A percentile compares a stretch with the other conserved stretches of the same genome.
Evolutionary conservation across 2,797 vertebrate species (phyloP).

Genomic region (Loris lydekkerianus): DNA sequence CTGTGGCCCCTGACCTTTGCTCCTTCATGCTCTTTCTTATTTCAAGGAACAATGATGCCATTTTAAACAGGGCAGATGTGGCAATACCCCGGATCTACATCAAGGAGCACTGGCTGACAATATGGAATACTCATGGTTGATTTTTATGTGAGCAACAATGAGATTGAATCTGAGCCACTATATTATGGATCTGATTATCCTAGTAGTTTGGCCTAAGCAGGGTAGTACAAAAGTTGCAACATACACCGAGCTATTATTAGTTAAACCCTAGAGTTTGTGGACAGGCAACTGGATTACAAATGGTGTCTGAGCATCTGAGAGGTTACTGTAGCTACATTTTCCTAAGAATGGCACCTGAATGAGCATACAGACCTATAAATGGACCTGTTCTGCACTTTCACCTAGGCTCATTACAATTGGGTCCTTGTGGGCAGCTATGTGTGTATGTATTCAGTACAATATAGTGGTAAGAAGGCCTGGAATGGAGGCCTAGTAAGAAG

Average conservation of each 20-base stretch:
- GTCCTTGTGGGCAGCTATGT: not conserved
- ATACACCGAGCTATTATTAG: not conserved
- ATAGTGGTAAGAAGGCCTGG: not conserved
- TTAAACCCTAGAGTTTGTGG: not conserved
- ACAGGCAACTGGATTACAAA: not conserved
- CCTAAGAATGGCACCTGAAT: not conserved
- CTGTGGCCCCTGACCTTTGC: not conserved
- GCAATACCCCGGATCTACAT: not conserved
- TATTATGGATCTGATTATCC: slow-evolving; percentile 6
- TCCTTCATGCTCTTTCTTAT: not conserved
- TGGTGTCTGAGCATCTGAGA: not conserved
- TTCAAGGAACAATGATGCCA: not conserved
- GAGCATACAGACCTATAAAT: not conserved
- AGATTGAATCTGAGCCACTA: not conserved
- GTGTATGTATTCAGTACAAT: not conserved
- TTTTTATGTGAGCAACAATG: not conserved
- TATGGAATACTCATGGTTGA: not conserved
- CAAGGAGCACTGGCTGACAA: not conserved
- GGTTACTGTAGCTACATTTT: not conserved
- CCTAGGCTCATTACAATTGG: not conserved
- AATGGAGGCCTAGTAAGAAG: not conserved
- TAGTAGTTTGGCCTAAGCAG: not conserved
- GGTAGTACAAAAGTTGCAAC: not conserved
- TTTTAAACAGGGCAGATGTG: not conserved
- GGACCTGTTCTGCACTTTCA: not conserved